Base-by-base conservation (phyloP, 2,888 invertebrate genomes). In the Pecten maximus region DNA sequence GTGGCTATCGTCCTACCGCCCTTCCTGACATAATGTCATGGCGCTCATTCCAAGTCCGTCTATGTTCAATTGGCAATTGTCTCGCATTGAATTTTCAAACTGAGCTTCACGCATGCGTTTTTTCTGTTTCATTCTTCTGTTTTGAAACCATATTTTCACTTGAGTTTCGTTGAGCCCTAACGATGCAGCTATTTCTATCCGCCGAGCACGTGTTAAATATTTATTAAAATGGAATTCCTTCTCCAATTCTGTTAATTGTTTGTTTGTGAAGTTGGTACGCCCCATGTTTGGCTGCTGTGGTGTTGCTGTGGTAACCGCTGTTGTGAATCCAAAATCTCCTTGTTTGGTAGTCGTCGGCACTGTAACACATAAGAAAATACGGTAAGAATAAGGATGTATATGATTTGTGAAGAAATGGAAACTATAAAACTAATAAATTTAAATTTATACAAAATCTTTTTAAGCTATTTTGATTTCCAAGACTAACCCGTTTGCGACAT, bases 221-320 rank as follows among this genome's bases (percentile, higher is more conserved):
- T 99, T 99, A 97, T 99, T 99, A 97, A 99, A 99, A 97, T 99
- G 99, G 97, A 99, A 99, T 97, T 99, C 99, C 97, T 99, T 99
- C 97, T 99, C 99, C 94, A 99, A 97, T 97, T 99, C 99, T 2
- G 99, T 99, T 93, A 99, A 98, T 97, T 99, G 99, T 97, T 99
- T 99, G 97, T 99, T 99, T 94, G 99, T 99, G 97, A 99, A 99
- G 97, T 99, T 99, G 74, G 99, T 99, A 90, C 99, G 97, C 54
- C 99, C 99, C 92, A 96, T 95, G 89, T 96, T 96, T 10, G 95
- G 93, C 10, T 93, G 94, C 50, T 93, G 93, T 40, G 93, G 92
- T 16, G 93, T 91, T 28, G 92, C 91, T 15, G 93, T 91, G 40
- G 93, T 92, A 50, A 92, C 90, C n/a, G 92, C 91, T 0, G 90